These are phyloP conservation scores for Eupsilia transversa DNA, from an alignment of 2,888 invertebrate genomes.

Conservation along the genomic window DNA sequence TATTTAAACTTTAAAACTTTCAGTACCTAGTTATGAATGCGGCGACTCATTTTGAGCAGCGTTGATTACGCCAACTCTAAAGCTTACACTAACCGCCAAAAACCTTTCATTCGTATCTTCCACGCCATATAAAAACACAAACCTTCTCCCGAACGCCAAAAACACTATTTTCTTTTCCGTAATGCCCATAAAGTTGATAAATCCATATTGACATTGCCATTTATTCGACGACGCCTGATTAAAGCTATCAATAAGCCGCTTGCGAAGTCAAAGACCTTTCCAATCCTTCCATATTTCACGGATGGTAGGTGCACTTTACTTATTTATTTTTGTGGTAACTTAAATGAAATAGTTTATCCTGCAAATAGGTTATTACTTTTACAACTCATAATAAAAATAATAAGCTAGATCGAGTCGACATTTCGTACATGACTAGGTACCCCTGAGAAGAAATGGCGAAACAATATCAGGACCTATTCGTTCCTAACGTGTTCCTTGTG, in stretches of 20 bases:
- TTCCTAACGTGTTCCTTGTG: no score
- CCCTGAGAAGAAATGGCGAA: no score
- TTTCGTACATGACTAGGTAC: no score
- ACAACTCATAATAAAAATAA: no score
- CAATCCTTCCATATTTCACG: constrained; percentile 43
- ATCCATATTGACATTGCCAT: constrained; percentile 58
- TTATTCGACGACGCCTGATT: constrained; percentile 55
- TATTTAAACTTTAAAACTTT: no score
- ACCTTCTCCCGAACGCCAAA: constrained; percentile 19
- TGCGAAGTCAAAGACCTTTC: constrained; percentile 52
- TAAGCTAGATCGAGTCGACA: no score
- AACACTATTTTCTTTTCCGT: constrained; percentile 53
- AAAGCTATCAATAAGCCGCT: constrained; percentile 58
- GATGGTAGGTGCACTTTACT: constrained; percentile 30
- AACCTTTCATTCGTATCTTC: constrained; percentile 1
- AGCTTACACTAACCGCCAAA: not conserved
- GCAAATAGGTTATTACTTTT: no score
- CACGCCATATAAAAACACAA: constrained; percentile 30
- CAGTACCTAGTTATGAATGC: no score
- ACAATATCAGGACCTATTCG: no score
- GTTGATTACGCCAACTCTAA: not conserved
- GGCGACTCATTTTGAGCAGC: no score
- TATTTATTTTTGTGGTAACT: constrained; percentile 15
- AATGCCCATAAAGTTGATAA: constrained; percentile 61
- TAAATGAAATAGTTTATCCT: no score